Base-by-base conservation (phyloP, 2,113 vertebrate genomes). In the Anolis carolinensis region DNA sequence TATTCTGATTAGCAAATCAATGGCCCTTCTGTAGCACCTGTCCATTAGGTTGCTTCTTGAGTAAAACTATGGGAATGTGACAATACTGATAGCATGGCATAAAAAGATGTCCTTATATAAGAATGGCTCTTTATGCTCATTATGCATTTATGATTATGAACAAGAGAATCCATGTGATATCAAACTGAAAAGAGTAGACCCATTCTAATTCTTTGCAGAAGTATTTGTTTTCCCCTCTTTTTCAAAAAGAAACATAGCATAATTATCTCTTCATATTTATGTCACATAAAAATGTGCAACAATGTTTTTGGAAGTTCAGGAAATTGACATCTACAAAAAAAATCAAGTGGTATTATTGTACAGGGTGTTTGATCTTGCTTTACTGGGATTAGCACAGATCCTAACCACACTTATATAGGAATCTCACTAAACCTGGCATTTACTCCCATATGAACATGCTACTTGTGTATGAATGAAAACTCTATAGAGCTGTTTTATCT, bases 21-120 rank as follows among this genome's bases (percentile, higher is more conserved):
- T 86, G 80, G 79, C 48, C 89, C 83, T n/a, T 50, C 39, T 82
- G 88, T 81, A 70, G 83, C 48, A 84, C 86, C 0, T 0, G 81
- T 34, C 48, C 63, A 70, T 14, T 78, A 18, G 55, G 32, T 21
- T 91, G 88, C 87, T 89, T 84, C 81, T 84, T 90, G 89, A 93
- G 82, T 87, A 77, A 93, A 83, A 78, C 0, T 81, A 84, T 81
- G 65, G 82, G 89, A 68, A 88, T 77, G 48, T 52, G 67, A 81
- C 27, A 80, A 70, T 81, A 44, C 30, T 13, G 21, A 89, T 81
- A 90, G 81, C 89, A 62, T 81, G 83, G 83, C 77, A 89, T 79
- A 81, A 36, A 86, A 62, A 27, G 65, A 55, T 25, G 39, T 70
- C 16, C 32, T 77, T 85, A 52, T 32, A 68, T 71, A 14, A 2